phyloP scores from a whole-genome alignment of 2,113 vertebrate species.

The Notarius quadriscutis region DNA sequence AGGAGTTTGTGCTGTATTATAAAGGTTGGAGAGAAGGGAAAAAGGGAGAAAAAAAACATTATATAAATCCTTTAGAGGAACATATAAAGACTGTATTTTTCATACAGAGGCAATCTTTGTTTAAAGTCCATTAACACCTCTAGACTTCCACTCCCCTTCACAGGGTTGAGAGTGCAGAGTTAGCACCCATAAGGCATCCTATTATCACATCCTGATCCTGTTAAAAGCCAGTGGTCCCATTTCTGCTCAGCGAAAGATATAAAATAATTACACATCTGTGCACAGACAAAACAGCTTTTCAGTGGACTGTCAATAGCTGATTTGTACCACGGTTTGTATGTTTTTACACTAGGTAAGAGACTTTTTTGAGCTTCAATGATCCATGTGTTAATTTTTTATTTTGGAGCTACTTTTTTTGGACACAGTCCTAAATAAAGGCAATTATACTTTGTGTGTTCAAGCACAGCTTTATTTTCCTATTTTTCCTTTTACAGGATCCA shows the following conservation, averaged over 20 bases:
- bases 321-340: background rate
- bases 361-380: background rate
- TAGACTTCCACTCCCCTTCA: background rate
- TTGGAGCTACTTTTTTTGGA: background rate
- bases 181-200: background rate
- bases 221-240: slow-evolving; percentile 9
- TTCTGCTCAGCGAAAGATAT: background rate
- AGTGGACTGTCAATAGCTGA: background rate
- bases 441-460: background rate
- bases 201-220: background rate
- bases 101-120: slow-evolving; percentile 12
- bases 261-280: background rate
- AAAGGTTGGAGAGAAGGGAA: background rate
- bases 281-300: background rate
- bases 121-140: slow-evolving; percentile 14
- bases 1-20: background rate
- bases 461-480: background rate
- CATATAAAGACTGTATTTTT: background rate
- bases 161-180: background rate
- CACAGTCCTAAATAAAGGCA: background rate
- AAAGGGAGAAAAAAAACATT: background rate
- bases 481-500: background rate
- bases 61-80: background rate
- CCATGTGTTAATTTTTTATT: background rate
- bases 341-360: background rate